Base-by-base conservation (phyloP, 1,140 invertebrate genomes). In the Orius insidiosus region DNA sequence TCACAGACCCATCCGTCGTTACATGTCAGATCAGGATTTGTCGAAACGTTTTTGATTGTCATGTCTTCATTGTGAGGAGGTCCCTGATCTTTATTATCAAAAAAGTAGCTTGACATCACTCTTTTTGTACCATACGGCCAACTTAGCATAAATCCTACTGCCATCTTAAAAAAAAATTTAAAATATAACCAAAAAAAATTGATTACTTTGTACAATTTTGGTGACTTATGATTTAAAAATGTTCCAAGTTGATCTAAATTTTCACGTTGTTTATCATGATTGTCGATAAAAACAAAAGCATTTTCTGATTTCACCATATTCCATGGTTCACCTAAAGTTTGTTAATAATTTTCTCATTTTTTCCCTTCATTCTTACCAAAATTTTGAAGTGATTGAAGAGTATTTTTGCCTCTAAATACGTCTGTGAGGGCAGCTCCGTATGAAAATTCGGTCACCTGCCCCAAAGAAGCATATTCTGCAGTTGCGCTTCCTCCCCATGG, bases 1-100 rank as follows among this genome's bases (percentile, higher is more conserved):
- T 94, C 87, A 58, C 88, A 93, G 0, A 90, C 62, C 84, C 85
- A 93, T 1, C 83, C 85, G 54, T 77, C 76, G 1, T 67, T 70
- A 54, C 86, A 92, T 1, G 64, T 68, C 1, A 69, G 66, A 53
- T 84, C 71, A 10, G 64, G 43, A 35, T 77, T 73, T 35, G 84
- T 72, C 14, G 60, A 64, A 6, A 81, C 73, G 8, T 72, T 68
- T 9, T 75, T 62, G 11, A 74, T 76, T 52, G 81, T 78, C 7
- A 68, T 73, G 45, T 71, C 59, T 2, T 47, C 51, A 56, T 80
- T 70, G 50, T 68, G 60, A 3, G 80, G 78, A 6, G 82, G 80
- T 1, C 78, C 78, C 50, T 69, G 63, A 19, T 72, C 61, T 1
- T 54, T 60, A 39, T 64, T 56, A 2, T 55, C 43, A 48, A 77